Evolutionary conservation across 2,888 invertebrate genomes (phyloP).

Genomic region (Pachydiplax longipennis): DNA sequence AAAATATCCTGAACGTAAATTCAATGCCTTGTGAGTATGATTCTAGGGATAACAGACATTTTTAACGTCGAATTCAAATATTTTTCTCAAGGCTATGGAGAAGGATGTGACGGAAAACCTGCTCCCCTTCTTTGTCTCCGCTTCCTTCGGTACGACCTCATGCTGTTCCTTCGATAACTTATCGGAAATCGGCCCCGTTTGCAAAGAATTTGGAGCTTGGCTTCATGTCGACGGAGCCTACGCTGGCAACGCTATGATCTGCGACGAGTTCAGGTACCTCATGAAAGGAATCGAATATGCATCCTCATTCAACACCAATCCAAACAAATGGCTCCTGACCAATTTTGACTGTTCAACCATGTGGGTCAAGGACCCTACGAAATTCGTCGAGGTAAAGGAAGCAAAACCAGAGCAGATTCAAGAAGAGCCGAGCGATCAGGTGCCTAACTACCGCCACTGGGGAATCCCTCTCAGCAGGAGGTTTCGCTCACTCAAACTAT

Average conservation of each 20-base stretch:
- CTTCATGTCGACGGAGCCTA: conserved; percentile 89
- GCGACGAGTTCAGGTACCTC: conserved; percentile 78
- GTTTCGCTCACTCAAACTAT: conserved; percentile 86
- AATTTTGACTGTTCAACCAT: conserved; percentile 87
- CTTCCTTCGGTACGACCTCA: conserved; percentile 84
- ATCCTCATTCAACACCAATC: conserved; percentile 87
- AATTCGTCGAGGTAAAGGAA: conserved; percentile 80
- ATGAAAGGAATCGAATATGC: conserved; percentile 76
- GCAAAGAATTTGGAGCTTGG: conserved; percentile 75
- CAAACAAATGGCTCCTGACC: conserved; percentile 86
- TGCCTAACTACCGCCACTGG: conserved; percentile 81
- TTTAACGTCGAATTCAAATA: too few relatives aligned
- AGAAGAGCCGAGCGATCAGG: conserved; percentile 77
- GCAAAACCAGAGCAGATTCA: conserved; percentile 87
- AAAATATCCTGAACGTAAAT: too few relatives aligned
- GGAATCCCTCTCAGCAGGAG: conserved; percentile 85
- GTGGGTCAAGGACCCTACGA: conserved; percentile 81
- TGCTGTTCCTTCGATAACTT: conserved; percentile 85
- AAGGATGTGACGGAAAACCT: conserved; percentile 78
- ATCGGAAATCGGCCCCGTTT: conserved; percentile 77
- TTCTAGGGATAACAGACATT: too few relatives aligned
- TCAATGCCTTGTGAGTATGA: too few relatives aligned
- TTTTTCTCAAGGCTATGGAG: conserved; percentile 63
- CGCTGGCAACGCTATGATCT: conserved; percentile 85
- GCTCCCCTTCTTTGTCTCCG: conserved; percentile 83